Base-by-base conservation (phyloP, 2,113 vertebrate species). In the Anarrhichthys ocellatus region DNA sequence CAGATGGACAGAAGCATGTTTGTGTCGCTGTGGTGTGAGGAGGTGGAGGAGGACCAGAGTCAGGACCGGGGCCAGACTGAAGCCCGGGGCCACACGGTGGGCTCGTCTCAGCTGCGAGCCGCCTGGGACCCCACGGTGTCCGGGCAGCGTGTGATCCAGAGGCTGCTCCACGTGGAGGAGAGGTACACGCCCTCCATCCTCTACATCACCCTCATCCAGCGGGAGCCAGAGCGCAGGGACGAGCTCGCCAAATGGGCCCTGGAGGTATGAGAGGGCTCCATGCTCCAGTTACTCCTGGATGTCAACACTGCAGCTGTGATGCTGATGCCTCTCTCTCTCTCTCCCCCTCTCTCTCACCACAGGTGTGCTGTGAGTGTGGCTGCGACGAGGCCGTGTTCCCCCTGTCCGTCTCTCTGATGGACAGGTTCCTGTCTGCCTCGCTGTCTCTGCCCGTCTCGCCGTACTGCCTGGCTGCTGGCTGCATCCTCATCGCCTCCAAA, bases 401-500 rank as follows among this genome's bases (percentile, higher is more conserved):
- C 0, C 85, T 95, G 75, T 89, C 94, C 5, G 94, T 95, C 42
- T 96, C 95, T 8, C 93, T 96, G 66, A 71, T 96, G 91, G 96
- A 96, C 80, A 80, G 95, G 15, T 96, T 93, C 80, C 85, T 96
- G 79, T 94, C 95, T 0, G 76, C 82, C 20, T 87, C 93, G 1
- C 76, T 95, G 67, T 88, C 94, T 4, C 59, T 94, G 17, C 92
- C 95, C 0, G 86, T 88, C 8, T 93, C 92, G 0, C 90, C 93
- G 0, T 90, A 89, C 87, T 94, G 95, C 73, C 91, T 96, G 29
- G 90, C 91, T 0, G 92, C 96, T 0, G 89, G 94, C 56, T 96
- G 96, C 80, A 73, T 96, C 77, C 94, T 96, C 66, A 90, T 96
- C 32, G 93, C 96, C 64, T 96, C 95, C 14, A 96, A 96, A 63